Percentiles rank a stretch among this genome's conserved stretches.
Evolutionary conservation across 2,797 vertebrate species (phyloP).

Genomic region (Oreortyx pictus): DNA sequence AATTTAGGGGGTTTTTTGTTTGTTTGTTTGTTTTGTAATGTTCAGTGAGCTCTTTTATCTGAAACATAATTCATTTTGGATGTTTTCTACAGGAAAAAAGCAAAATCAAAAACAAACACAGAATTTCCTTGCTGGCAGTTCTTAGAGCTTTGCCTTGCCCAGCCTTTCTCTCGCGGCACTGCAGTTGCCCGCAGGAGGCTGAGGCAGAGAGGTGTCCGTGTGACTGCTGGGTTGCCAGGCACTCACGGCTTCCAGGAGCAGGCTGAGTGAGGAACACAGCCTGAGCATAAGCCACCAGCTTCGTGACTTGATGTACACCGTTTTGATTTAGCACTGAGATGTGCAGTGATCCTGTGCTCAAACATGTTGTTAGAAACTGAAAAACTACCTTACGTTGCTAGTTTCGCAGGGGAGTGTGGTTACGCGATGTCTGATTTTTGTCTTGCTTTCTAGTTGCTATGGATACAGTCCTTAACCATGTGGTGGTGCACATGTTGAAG

Average conservation of each 20-base stretch:
- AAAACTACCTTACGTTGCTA: neutral
- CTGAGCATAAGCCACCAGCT: neutral
- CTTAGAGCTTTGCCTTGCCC: neutral
- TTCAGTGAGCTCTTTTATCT: neutral
- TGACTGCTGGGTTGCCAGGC: neutral
- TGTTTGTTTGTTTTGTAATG: neutral
- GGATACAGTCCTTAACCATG: constrained; percentile 36
- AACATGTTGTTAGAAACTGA: constrained; percentile 35
- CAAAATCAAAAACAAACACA: neutral
- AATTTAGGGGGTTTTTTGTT: neutral
- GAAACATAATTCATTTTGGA: neutral
- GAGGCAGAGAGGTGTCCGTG: neutral
- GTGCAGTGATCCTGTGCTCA: neutral
- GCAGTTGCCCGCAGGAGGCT: neutral
- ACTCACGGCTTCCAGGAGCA: neutral
- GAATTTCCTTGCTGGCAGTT: neutral
- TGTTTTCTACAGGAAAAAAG: neutral
- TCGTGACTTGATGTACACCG: neutral
- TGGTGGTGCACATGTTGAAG: neutral
- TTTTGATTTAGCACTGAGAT: neutral
- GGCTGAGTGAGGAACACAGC: neutral
- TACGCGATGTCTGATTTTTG: constrained; percentile 34
- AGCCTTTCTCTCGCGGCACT: neutral
- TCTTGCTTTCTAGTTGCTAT: constrained; percentile 37
- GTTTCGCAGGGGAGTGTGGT: constrained; percentile 23